Conservation (phyloP, 2,888 invertebrate genomes). For the Barypeithes pellucidus region DNA sequence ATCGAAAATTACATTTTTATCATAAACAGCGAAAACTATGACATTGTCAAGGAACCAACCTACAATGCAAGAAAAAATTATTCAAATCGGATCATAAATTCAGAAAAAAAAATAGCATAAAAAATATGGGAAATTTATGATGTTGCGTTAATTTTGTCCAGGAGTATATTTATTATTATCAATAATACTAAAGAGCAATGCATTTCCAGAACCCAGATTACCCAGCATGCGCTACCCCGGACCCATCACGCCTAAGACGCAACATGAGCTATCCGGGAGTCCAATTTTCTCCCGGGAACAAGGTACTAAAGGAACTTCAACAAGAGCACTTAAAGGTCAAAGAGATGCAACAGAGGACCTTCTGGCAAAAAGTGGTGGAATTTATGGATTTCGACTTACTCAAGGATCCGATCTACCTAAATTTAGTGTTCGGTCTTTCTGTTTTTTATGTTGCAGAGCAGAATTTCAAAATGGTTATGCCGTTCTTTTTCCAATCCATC, state of each 20-base stretch:
- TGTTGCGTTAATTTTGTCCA: too few relatives aligned
- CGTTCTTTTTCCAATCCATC: conserved; percentile 64
- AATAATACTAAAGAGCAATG: too few relatives aligned
- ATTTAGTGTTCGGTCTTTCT: conserved; percentile 81
- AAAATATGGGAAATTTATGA: too few relatives aligned
- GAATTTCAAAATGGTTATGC: conserved; percentile 76
- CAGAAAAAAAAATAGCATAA: too few relatives aligned
- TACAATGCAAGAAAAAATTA: too few relatives aligned
- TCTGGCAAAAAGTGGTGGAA: conserved; percentile 72
- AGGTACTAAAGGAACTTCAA: conserved; percentile 62
- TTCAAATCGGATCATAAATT: too few relatives aligned
- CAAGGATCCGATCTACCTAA: conserved; percentile 82
- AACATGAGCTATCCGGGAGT: conserved; percentile 70
- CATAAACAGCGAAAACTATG: too few relatives aligned
- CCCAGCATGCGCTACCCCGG: conserved; percentile 32
- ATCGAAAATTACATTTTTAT: too few relatives aligned
- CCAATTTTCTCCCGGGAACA: conserved; percentile 64
- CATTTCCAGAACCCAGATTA: conserved; percentile 25
- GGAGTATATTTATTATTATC: too few relatives aligned
- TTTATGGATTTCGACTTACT: conserved; percentile 82
- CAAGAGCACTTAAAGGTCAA: conserved; percentile 57
- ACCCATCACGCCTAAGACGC: conserved; percentile 61
- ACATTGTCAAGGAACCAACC: too few relatives aligned
- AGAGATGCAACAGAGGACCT: conserved; percentile 61
- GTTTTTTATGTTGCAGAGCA: conserved; percentile 84